These are phyloP conservation scores for Protobothrops flavoviridis DNA, from an alignment of 2,113 vertebrate genomes.

Conservation along the genomic window DNA sequence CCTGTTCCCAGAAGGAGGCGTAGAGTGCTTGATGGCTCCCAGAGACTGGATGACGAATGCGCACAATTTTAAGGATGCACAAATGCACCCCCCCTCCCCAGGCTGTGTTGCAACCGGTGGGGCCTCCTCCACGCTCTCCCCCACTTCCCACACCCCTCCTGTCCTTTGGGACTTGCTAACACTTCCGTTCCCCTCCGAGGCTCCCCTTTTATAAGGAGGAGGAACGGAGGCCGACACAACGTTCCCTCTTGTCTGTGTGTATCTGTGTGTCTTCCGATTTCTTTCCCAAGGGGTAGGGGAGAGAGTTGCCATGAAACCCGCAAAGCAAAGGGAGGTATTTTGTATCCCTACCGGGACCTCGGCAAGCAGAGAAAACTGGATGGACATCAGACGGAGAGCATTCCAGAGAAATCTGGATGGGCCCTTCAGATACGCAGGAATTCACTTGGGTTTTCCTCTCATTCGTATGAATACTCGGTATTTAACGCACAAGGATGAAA, in stretches of 20 bases:
- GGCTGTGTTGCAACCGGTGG: background rate
- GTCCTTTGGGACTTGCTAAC: background rate
- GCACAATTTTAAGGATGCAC: background rate
- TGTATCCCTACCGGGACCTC: background rate
- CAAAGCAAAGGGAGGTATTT: background rate
- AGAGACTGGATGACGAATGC: background rate
- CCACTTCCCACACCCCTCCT: background rate
- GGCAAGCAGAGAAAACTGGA: background rate
- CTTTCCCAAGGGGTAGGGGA: background rate
- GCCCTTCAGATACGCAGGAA: accelerated
- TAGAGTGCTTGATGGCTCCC: too few species aligned
- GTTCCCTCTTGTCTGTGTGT: background rate
- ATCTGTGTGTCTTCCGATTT: background rate
- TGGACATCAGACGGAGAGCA: too few species aligned
- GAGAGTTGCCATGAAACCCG: background rate
- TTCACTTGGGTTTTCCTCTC: too few species aligned
- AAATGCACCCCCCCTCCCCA: accelerated
- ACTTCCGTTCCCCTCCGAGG: background rate
- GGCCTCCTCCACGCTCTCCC: too few species aligned
- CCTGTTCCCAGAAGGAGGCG: background rate
- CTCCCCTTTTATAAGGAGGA: background rate
- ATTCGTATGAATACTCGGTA: background rate
- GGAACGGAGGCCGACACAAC: background rate
- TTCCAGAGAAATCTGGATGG: background rate
- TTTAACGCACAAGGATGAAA: background rate